These are phyloP conservation scores for Goniozus legneri DNA, from an alignment of 1,140 invertebrate genomes.

Conservation along the genomic window DNA sequence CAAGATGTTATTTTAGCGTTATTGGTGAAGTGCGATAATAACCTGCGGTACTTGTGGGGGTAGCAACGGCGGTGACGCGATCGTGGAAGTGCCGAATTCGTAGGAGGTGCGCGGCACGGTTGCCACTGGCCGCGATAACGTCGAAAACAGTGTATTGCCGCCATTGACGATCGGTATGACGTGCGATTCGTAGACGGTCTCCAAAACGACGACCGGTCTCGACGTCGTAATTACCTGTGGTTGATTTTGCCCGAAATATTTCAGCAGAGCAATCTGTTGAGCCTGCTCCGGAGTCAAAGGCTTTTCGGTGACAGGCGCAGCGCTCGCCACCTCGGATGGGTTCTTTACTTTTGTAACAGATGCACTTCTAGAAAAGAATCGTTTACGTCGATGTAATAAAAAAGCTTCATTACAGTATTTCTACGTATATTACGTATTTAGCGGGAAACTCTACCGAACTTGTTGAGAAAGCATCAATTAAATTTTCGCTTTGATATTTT, in stretches of 20 bases:
- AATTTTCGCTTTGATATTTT: too few relatives aligned
- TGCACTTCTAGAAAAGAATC: too few relatives aligned
- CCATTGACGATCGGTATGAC: conserved; percentile 74
- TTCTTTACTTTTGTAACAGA: conserved; percentile 58
- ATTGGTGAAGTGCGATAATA: conserved; percentile 28
- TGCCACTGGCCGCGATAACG: conserved; percentile 70
- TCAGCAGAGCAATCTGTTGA: conserved; percentile 69
- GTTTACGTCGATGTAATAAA: too few relatives aligned
- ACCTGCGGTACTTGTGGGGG: conserved; percentile 53
- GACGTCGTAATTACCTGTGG: conserved; percentile 73
- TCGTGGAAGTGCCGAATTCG: conserved; percentile 69
- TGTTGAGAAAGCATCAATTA: too few relatives aligned
- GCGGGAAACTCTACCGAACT: too few relatives aligned
- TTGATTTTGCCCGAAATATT: conserved; percentile 66
- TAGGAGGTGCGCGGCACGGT: conserved; percentile 70
- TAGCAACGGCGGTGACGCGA: conserved; percentile 54
- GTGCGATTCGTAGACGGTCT: conserved; percentile 78
- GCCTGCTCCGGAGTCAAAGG: conserved; percentile 68
- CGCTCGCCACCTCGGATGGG: conserved; percentile 3
- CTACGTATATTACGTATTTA: too few relatives aligned
- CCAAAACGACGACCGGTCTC: conserved; percentile 68
- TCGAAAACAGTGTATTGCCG: conserved; percentile 69
- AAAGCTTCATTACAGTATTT: too few relatives aligned
- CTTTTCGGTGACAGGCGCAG: conserved; percentile 41
- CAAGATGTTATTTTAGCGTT: too few relatives aligned